A percentile compares a stretch with the other conserved stretches of the same genome.
phyloP scores from a whole-genome alignment of 2,113 vertebrate genomes.

The Anguilla japonica region DNA sequence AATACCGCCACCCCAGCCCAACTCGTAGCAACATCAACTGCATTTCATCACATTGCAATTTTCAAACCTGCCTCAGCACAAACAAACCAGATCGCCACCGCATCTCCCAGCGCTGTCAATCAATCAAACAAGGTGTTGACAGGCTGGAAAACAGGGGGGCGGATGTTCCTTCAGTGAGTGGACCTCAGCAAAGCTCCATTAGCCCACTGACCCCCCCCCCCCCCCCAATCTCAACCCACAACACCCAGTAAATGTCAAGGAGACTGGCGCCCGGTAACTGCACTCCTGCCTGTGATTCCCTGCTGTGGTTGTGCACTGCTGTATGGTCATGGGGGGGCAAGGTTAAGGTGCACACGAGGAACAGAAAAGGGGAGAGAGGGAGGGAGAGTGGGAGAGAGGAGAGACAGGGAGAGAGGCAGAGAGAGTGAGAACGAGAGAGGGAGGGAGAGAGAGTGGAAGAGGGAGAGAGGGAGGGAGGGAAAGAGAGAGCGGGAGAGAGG shows the following conservation, averaged over 20 bases:
- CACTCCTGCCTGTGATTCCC: too few relatives aligned
- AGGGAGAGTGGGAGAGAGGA: neutral
- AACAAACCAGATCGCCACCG: too few relatives aligned
- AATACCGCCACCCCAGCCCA: too few relatives aligned
- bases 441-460: too few relatives aligned
- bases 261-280: too few relatives aligned
- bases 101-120: neutral
- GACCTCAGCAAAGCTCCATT: neutral
- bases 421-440: too few relatives aligned
- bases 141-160: neutral
- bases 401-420: too few relatives aligned
- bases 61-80: too few relatives aligned
- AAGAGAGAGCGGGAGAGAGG: neutral
- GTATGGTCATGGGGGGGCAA: neutral
- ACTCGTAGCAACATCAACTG: too few relatives aligned
- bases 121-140: neutral
- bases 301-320: too few relatives aligned
- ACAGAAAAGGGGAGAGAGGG: conserved; percentile 27
- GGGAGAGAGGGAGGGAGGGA: neutral
- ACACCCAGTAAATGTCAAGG: too few relatives aligned
- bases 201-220: neutral
- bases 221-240: neutral
- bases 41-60: too few relatives aligned
- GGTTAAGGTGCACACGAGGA: neutral
- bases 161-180: neutral